phyloP scores from a whole-genome alignment of 1,140 invertebrate genomes.

The Drosophila subobscura region DNA sequence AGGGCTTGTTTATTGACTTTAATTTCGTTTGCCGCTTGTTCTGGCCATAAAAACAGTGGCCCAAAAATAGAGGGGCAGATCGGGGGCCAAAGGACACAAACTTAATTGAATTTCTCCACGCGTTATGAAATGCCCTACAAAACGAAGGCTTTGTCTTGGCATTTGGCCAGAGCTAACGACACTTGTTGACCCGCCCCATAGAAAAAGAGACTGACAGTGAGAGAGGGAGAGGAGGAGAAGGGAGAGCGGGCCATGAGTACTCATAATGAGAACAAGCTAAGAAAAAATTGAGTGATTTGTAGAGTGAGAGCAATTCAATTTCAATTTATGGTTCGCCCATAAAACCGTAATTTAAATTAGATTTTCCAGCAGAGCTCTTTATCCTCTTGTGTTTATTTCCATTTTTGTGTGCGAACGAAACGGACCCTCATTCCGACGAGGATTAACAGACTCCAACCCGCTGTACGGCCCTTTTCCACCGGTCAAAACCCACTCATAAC shows the following conservation, averaged over 20 bases:
- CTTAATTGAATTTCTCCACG: slow-evolving; percentile 80
- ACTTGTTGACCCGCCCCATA: slow-evolving; percentile 45
- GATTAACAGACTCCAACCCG: slow-evolving; percentile 7
- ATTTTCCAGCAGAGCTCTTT: slow-evolving; percentile 28
- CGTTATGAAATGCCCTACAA: slow-evolving; percentile 70
- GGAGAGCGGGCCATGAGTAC: too few species aligned
- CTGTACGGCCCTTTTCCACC: not conserved
- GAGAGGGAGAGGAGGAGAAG: slow-evolving; percentile 15
- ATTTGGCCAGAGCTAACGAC: slow-evolving; percentile 30
- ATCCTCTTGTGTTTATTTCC: slow-evolving; percentile 13
- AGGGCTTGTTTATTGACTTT: slow-evolving; percentile 76
- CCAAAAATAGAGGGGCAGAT: slow-evolving; percentile 32
- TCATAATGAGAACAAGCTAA: slow-evolving; percentile 32
- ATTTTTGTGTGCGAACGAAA: slow-evolving; percentile 2
- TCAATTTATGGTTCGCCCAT: slow-evolving; percentile 2
- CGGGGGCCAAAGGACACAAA: slow-evolving; percentile 14
- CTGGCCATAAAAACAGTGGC: slow-evolving; percentile 57
- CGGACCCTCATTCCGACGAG: slow-evolving; percentile 4
- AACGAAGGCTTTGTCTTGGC: slow-evolving; percentile 27
- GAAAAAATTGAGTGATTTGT: slow-evolving; percentile 35
- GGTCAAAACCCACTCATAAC: slow-evolving; percentile 21
- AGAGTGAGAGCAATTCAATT: slow-evolving; percentile 23
- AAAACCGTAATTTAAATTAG: slow-evolving; percentile 32
- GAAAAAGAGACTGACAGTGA: slow-evolving; percentile 11
- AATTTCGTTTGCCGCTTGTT: slow-evolving; percentile 69